Evolutionary conservation across 2,797 vertebrate genomes (phyloP).

Genomic region (Manis crassicaudata): DNA sequence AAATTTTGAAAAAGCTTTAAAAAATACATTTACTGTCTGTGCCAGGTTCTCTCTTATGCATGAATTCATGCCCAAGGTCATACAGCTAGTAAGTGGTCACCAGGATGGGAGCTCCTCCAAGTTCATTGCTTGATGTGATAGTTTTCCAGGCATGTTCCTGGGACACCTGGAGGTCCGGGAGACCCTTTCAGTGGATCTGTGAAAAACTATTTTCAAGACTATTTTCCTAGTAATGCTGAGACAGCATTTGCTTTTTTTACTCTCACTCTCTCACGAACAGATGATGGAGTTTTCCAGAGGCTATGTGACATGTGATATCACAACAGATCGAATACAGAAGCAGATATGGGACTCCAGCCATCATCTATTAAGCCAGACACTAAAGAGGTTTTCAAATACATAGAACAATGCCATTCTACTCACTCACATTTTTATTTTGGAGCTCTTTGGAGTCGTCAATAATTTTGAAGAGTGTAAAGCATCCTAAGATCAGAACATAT

Average conservation of each 20-base stretch:
- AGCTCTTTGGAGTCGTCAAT: neutral
- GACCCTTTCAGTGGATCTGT: neutral
- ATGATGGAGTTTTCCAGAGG: neutral
- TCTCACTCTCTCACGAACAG: neutral
- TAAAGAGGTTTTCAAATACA: constrained; percentile 52
- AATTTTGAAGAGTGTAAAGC: neutral
- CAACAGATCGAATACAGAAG: neutral
- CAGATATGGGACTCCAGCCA: constrained; percentile 29
- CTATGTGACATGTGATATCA: neutral
- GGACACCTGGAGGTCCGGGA: neutral
- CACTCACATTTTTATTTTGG: constrained; percentile 13
- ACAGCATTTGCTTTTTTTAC: neutral
- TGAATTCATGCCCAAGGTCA: constrained; percentile 17
- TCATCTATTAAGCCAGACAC: neutral
- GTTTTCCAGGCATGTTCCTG: neutral
- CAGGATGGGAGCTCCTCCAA: neutral
- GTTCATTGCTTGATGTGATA: neutral
- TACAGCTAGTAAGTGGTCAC: neutral
- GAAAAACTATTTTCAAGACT: neutral
- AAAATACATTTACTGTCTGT: neutral
- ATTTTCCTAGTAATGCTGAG: neutral
- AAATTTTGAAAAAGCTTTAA: neutral
- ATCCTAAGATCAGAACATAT: neutral
- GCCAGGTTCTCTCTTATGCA: neutral
- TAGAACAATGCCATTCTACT: constrained; percentile 7